phyloP scores from a whole-genome alignment of 2,113 vertebrate species.

The human region GRCh38 chr22:40215501-40216000 shows the following conservation, averaged over 20 bases:
- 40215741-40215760: background rate
- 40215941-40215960: background rate
- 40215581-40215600: background rate
- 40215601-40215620: background rate
- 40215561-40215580: background rate
- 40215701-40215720: background rate
- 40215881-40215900: background rate
- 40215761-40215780: background rate
- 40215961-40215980: background rate
- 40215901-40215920: constrained; percentile 16
- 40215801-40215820: background rate
- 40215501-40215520: background rate
- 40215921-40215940: background rate
- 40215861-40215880: background rate
- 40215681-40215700: background rate
- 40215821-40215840: background rate
- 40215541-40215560: background rate
- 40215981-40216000: background rate
- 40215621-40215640: background rate
- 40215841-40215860: background rate
- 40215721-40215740: constrained; percentile 1
- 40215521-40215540: background rate
- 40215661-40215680: background rate
- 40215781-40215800: background rate
- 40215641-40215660: background rate